Conservation (phyloP, 2,797 vertebrate genomes). For the Poliocrania exsul region DNA sequence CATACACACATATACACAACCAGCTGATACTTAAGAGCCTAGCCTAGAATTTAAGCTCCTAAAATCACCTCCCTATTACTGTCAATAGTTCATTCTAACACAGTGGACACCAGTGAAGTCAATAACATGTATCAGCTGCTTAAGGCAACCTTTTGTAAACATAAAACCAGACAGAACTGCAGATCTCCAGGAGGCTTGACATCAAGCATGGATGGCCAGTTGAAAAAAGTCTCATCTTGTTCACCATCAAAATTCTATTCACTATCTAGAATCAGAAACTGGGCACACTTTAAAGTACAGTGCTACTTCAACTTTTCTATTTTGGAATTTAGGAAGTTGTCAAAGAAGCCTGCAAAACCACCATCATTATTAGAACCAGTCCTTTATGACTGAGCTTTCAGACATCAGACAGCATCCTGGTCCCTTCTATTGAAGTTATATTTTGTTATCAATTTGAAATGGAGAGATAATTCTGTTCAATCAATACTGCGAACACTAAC, state of each 20-base stretch:
- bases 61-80: not conserved
- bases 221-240: not conserved
- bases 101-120: not conserved
- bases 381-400: not conserved
- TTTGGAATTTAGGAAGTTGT: not conserved
- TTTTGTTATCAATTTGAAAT: not conserved
- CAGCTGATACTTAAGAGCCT: not conserved
- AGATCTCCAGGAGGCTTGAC: not conserved
- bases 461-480: not conserved
- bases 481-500: not conserved
- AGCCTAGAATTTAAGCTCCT: not conserved
- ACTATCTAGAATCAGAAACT: not conserved
- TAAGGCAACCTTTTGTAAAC: not conserved
- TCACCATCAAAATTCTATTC: not conserved
- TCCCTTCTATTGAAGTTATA: not conserved
- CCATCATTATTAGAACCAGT: not conserved
- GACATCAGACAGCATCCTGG: not conserved
- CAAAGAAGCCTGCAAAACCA: not conserved
- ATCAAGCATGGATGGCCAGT: not conserved
- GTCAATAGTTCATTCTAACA: not conserved
- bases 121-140: not conserved
- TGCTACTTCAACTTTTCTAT: not conserved
- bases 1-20: rapidly evolving
- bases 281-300: not conserved
- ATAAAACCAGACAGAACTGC: not conserved